Percentiles rank a stretch among this genome's conserved stretches.
Evolutionary conservation across 2,888 invertebrate genomes (phyloP).

Genomic region (Argynnis bischoffii): DNA sequence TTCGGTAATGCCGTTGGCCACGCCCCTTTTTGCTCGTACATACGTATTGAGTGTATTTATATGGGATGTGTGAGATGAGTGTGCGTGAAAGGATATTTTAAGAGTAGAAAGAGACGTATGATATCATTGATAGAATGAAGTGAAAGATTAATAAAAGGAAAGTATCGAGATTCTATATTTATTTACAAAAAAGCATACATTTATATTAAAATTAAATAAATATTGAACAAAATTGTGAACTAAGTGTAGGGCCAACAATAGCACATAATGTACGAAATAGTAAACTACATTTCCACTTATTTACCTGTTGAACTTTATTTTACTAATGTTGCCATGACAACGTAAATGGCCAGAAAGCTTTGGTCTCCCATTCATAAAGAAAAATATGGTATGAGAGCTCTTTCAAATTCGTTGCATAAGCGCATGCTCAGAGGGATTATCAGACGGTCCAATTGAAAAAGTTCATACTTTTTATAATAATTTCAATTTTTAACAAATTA

Average conservation of each 20-base stretch:
- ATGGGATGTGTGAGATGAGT: too few relatives aligned
- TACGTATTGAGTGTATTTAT: background rate
- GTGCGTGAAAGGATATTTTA: too few relatives aligned
- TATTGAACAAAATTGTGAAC: background rate
- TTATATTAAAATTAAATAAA: background rate
- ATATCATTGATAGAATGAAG: too few relatives aligned
- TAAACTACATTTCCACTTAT: background rate
- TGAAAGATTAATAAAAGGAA: too few relatives aligned
- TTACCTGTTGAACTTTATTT: slow-evolving; percentile 14
- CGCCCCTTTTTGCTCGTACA: background rate
- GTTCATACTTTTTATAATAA: background rate
- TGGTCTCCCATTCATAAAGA: background rate
- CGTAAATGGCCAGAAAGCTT: background rate
- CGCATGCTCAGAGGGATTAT: slow-evolving; percentile 16
- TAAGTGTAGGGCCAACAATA: too few relatives aligned
- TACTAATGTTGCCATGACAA: slow-evolving; percentile 15
- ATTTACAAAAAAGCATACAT: too few relatives aligned
- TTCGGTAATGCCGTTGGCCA: slow-evolving; percentile 2
- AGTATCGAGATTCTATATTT: too few relatives aligned
- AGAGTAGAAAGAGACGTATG: too few relatives aligned
- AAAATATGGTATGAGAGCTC: background rate
- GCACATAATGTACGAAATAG: background rate
- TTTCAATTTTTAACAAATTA: background rate
- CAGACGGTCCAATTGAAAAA: background rate
- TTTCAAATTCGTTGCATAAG: background rate